Evolutionary conservation across 1,140 invertebrate species (phyloP).

Genomic region (Drosophila elegans): DNA sequence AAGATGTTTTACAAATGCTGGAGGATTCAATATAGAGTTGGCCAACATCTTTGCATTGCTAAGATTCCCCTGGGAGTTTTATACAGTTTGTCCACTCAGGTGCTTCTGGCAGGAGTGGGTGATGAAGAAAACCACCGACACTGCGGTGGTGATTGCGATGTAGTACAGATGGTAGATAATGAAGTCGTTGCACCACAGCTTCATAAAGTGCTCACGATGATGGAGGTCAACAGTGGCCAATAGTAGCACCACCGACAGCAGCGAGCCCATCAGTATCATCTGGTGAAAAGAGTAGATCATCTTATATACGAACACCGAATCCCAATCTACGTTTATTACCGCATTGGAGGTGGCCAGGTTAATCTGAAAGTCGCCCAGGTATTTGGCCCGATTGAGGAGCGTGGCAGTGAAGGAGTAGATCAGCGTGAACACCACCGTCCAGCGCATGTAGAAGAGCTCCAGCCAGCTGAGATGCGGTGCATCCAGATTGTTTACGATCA

Average conservation of each 20-base stretch:
- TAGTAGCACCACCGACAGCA: conserved; percentile 30
- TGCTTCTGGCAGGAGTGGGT: conserved; percentile 33
- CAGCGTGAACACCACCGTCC: conserved; percentile 55
- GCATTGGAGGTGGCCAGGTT: conserved; percentile 46
- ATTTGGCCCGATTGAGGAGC: conserved; percentile 50
- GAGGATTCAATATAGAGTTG: too few relatives aligned
- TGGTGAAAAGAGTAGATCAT: neutral
- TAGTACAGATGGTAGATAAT: conserved; percentile 50
- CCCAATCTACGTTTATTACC: conserved; percentile 17
- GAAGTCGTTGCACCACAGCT: conserved; percentile 53
- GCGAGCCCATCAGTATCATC: conserved; percentile 57
- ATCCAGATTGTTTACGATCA: conserved; percentile 27
- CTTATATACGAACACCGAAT: neutral
- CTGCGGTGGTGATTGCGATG: conserved; percentile 45
- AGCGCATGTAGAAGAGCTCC: conserved; percentile 58
- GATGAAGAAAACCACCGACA: conserved; percentile 47
- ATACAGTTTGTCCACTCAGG: neutral
- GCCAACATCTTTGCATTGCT: too few relatives aligned
- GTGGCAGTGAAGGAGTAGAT: conserved; percentile 49
- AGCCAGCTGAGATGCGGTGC: conserved; percentile 35
- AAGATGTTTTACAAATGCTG: too few relatives aligned
- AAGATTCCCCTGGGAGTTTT: too few relatives aligned
- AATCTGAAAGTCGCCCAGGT: conserved; percentile 50
- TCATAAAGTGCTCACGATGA: conserved; percentile 41
- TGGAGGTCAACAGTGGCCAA: conserved; percentile 36